Conservation (phyloP, 2,888 invertebrate species). For the Leptopilina myrica region DNA sequence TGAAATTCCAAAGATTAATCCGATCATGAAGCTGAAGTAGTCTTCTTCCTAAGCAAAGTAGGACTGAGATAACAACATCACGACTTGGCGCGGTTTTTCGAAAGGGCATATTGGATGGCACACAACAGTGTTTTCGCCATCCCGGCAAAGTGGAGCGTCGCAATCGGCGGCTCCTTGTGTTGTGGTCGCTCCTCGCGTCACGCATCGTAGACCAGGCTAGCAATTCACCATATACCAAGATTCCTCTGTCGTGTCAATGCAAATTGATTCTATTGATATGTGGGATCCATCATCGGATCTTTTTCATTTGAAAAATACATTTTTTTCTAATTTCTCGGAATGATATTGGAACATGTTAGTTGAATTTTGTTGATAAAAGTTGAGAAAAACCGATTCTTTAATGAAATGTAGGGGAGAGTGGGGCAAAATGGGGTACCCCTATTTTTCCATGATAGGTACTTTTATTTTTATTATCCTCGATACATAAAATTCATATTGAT, state of each 20-base stretch:
- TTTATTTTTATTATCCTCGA: too few species aligned
- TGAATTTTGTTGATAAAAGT: too few species aligned
- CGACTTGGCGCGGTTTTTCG: slow-evolving; percentile 55
- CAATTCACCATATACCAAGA: slow-evolving; percentile 48
- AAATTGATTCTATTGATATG: slow-evolving; percentile 63
- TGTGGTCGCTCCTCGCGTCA: slow-evolving; percentile 69
- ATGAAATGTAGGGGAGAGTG: too few species aligned
- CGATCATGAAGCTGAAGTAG: slow-evolving; percentile 6
- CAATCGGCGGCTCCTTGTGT: slow-evolving; percentile 68
- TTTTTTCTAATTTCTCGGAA: background rate
- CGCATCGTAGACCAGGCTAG: slow-evolving; percentile 67
- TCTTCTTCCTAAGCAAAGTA: background rate
- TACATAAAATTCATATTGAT: too few species aligned
- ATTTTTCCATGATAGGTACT: too few species aligned
- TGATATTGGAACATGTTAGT: too few species aligned
- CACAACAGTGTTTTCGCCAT: slow-evolving; percentile 58
- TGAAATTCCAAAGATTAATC: background rate
- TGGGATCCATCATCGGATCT: too few species aligned
- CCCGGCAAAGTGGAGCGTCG: slow-evolving; percentile 63
- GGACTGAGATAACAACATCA: slow-evolving; percentile 54
- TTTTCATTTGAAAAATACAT: background rate
- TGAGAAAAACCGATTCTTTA: too few species aligned
- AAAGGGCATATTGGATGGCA: slow-evolving; percentile 56
- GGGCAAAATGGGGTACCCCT: too few species aligned
- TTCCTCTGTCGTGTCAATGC: slow-evolving; percentile 54